Evolutionary conservation across 1,140 invertebrate genomes (phyloP), one percentile per base, ranked within the genome.

Genomic region (Patella vulgata): DNA sequence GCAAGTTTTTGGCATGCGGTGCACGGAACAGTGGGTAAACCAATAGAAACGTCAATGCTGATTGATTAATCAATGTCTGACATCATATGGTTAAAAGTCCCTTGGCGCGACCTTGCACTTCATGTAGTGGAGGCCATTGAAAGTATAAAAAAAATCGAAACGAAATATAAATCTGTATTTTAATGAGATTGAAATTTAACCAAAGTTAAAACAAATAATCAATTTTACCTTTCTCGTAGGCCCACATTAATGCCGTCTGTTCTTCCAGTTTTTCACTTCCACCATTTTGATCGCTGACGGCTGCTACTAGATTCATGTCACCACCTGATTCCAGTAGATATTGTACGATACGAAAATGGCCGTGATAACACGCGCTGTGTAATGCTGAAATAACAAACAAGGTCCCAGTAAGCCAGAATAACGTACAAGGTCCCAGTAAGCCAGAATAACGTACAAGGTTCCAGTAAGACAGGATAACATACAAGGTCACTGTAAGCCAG

Each of bases 301-400:
- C 66, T 17, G 83, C 82, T 17, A 80, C 78, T 19, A 85, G 66
- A 51, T 81, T 86, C 71, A 85, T 84, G 69, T 87, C 86, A 9
- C 85, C 85, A 19, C 86, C 78, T 63, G 84, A 86, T 61, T 87
- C 84, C 62, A 86, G 64, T 59, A 87, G 70, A 59, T 85, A 85
- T 61, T 87, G 85, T 9, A 87, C 86, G 28, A 87, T 68, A 25
- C 82, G 50, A 6, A 86, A 68, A 71, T 87, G 85, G 2, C 86
- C 86, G 66, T 87, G 85, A 71, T 82, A 86, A 73, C 85, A 86
- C 30, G 85, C 86, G 70, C 85, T 86, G 59, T 87, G 86, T n/a
- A 87, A 70, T 5, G 85, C 84, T 75, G 60, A n/a, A 47, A 63
- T 19, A 31, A 19, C 4, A 57, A 31, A 31, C 39, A 54, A n/a